Percentiles rank a stretch among this genome's conserved stretches.
Conservation (phyloP, 2,113 vertebrate species). For the Podarcis cretensis region DNA sequence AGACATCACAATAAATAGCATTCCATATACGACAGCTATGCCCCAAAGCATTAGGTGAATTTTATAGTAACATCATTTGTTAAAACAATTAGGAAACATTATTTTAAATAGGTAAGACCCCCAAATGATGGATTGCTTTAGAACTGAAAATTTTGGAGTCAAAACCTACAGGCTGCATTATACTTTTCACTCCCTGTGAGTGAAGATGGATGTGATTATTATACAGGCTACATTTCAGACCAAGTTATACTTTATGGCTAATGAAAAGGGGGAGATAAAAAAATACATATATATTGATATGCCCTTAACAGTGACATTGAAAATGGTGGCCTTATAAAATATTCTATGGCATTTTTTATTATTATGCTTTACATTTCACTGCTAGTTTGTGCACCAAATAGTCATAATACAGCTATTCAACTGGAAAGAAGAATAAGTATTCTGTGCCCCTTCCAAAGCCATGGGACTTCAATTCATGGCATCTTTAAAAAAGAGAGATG, state of each 20-base stretch:
- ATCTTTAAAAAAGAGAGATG: conserved; percentile 29
- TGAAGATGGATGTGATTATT: conserved; percentile 1
- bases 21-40: neutral
- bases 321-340: conserved; percentile 56
- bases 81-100: neutral
- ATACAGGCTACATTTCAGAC: neutral
- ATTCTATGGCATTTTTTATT: conserved; percentile 54
- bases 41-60: neutral
- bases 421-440: conserved; percentile 36
- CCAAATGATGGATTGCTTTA: no score
- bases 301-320: conserved; percentile 21
- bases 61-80: neutral
- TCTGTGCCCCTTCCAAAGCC: conserved; percentile 47
- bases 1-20: neutral
- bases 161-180: neutral
- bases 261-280: neutral
- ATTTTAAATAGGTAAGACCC: neutral
- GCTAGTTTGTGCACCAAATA: conserved; percentile 46
- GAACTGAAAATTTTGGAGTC: neutral
- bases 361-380: conserved; percentile 49
- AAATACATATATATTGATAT: neutral
- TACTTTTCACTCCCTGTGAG: neutral
- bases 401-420: conserved; percentile 43
- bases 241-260: neutral
- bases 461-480: conserved; percentile 38